Base-by-base conservation (phyloP, 2,797 vertebrate genomes). In the Syngnathus acus region DNA sequence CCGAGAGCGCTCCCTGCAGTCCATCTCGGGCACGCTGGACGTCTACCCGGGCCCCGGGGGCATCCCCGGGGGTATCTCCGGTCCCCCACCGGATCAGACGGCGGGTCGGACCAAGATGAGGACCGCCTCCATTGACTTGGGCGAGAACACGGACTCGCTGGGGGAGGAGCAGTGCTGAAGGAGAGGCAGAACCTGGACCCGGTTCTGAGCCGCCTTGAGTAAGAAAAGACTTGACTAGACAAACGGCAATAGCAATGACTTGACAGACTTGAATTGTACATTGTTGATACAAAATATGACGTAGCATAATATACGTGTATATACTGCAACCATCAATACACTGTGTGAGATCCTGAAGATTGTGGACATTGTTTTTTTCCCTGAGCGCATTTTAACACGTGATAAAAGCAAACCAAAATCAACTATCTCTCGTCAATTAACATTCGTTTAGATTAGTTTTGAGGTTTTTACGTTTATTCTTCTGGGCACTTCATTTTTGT, bases 1-100 rank as follows among this genome's bases (percentile, higher is more conserved):
- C 86, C 91, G 87, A 68, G 95, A 96, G 80, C 92, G 90, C 81
- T 94, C 94, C 68, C 93, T 95, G 65, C 89, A 91, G 84, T 89
- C 92, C 76, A 82, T 90, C 58, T 72, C 90, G 82, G 79, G 54
- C 69, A 77, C 91, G 0, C 82, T 92, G 82, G 90, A 94, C 62
- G 81, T 89, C 74, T 89, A 86, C 73, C 78, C 77, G 0, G 79
- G 79, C 72, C 89, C 88, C 26, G 76, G 78, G 26, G 62, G 80
- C 68, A 68, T 89, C 79, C 65, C 73, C 11, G 79, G 87, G 26
- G 62, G 80, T 68, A 68, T 89, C 79, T 64, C 73, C 13, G 79
- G 87, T 23, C 51, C 68, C 21, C 73, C 67, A 59, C 69, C 73
- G 9, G 84, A 77, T 47, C 61, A 67, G 0, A 74, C 77, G 3